Percentiles rank a stretch among this genome's conserved stretches.
Evolutionary conservation across 1,140 invertebrate species (phyloP).

Genomic region (Eupeodes corollae): DNA sequence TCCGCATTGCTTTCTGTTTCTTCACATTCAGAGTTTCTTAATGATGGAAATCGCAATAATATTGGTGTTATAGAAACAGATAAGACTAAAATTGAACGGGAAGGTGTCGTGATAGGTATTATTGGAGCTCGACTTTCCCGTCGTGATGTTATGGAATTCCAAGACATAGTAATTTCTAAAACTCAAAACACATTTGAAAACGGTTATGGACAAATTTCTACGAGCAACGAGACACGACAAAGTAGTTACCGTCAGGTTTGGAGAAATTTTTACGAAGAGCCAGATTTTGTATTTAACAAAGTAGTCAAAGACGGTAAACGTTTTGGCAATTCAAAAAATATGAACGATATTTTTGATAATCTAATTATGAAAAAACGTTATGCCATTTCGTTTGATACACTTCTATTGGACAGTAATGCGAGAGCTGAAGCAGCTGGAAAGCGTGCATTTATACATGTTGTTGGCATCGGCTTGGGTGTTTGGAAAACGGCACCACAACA

Average conservation of each 20-base stretch:
- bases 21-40: slow-evolving; percentile 50
- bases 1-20: slow-evolving; percentile 49
- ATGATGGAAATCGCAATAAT: slow-evolving; percentile 50
- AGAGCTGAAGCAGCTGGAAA: slow-evolving; percentile 11
- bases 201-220: slow-evolving; percentile 34
- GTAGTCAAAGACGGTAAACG: slow-evolving; percentile 15
- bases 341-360: slow-evolving; percentile 20
- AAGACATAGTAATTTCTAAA: slow-evolving; percentile 42
- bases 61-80: slow-evolving; percentile 35
- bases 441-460: slow-evolving; percentile 28
- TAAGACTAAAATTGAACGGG: slow-evolving; percentile 14
- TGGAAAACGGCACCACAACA: slow-evolving; percentile 29
- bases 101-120: slow-evolving; percentile 34
- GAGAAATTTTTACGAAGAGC: slow-evolving; percentile 21
- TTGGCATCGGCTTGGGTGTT: slow-evolving; percentile 30
- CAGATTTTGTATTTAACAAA: slow-evolving; percentile 12
- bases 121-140: slow-evolving; percentile 41
- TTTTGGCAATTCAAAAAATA: slow-evolving; percentile 12
- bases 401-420: slow-evolving; percentile 22
- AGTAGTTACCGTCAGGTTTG: slow-evolving; percentile 22
- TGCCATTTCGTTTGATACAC: slow-evolving; percentile 25
- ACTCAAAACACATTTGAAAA: slow-evolving; percentile 40
- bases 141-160: slow-evolving; percentile 43
- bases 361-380: slow-evolving; percentile 31
- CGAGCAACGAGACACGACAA: background rate